A percentile compares a stretch with the other conserved stretches of the same genome.
Conservation (phyloP, 2,113 vertebrate species). For the Urocynchramus pylzowi region DNA sequence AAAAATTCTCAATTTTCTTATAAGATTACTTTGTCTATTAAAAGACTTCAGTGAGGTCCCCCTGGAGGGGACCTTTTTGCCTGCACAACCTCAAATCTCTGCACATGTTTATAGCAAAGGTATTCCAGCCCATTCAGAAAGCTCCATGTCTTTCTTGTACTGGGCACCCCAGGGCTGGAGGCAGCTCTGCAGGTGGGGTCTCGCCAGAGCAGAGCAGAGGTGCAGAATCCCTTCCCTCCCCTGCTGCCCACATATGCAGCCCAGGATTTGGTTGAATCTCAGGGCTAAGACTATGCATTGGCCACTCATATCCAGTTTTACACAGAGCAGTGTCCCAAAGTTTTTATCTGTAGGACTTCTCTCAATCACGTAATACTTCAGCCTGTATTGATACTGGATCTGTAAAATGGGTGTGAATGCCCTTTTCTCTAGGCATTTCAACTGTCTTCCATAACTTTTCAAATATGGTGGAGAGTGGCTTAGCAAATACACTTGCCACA, state of each 20-base stretch:
- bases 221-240: accelerated
- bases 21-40: not conserved
- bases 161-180: not conserved
- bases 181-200: not conserved
- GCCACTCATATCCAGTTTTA: not conserved
- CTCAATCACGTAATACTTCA: not conserved
- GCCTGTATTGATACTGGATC: not conserved
- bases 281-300: not conserved
- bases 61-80: not conserved
- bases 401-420: not conserved
- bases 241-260: accelerated
- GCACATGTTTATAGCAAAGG: not conserved
- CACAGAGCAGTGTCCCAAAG: not conserved
- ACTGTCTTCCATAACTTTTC: not conserved
- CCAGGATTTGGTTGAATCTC: not conserved
- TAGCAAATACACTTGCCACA: not conserved
- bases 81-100: not conserved
- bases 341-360: not conserved
- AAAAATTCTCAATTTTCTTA: not conserved
- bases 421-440: not conserved
- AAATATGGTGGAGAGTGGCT: not conserved
- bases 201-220: accelerated
- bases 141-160: not conserved
- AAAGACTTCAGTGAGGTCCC: not conserved
- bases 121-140: not conserved